These are phyloP conservation scores for Axea sp. DNA, from an alignment of 2,888 invertebrate genomes.

Conservation along the genomic window DNA sequence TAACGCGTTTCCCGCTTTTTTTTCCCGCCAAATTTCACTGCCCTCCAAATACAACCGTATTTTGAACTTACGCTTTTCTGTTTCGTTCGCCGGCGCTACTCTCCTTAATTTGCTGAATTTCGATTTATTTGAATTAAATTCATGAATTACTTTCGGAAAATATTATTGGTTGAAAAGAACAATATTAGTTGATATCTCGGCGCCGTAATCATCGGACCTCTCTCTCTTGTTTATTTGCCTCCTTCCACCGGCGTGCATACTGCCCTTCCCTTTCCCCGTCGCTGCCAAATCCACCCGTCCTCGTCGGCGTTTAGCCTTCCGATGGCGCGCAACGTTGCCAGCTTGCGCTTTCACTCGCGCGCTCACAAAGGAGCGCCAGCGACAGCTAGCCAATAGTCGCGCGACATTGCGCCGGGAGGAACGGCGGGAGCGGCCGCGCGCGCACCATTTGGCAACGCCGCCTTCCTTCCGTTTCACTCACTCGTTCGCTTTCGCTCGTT, in stretches of 20 bases:
- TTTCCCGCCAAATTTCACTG: conserved; percentile 45
- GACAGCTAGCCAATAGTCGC: conserved; percentile 71
- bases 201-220: conserved; percentile 23
- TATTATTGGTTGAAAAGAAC: no score
- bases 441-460: conserved; percentile 71
- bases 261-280: conserved; percentile 6
- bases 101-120: no score
- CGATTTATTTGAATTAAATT: no score
- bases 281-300: conserved; percentile 40
- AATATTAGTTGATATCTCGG: conserved; percentile 11
- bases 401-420: conserved; percentile 66
- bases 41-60: neutral
- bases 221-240: conserved; percentile 62
- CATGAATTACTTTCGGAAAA: no score
- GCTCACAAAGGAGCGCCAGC: conserved; percentile 79
- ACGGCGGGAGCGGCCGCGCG: conserved; percentile 72
- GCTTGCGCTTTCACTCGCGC: conserved; percentile 75
- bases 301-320: conserved; percentile 65
- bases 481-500: conserved; percentile 57
- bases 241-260: conserved; percentile 56
- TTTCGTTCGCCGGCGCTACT: no score
- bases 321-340: conserved; percentile 76
- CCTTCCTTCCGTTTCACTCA: conserved; percentile 65
- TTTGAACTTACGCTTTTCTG: no score
- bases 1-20: conserved; percentile 48